phyloP scores from a whole-genome alignment of 1,140 invertebrate genomes.

The Cydia fagiglandana region DNA sequence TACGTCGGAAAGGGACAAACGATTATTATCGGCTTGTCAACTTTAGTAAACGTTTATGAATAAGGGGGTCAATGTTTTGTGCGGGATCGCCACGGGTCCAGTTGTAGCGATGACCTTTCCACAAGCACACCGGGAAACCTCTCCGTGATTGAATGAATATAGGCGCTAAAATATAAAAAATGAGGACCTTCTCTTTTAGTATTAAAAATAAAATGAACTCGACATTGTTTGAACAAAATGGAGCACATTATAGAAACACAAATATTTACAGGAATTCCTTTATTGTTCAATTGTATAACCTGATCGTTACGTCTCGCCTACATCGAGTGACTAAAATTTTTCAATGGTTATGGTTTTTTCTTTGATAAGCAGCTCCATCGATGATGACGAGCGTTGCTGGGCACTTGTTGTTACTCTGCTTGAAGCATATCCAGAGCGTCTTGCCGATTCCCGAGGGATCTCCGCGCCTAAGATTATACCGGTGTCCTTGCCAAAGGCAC shows the following conservation, averaged over 20 bases:
- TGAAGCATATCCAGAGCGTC: neutral
- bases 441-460: neutral
- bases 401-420: neutral
- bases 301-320: neutral
- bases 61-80: too few relatives aligned
- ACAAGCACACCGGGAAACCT: slow-evolving; percentile 6
- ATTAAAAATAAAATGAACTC: too few relatives aligned
- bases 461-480: neutral
- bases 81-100: neutral
- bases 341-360: slow-evolving; percentile 2
- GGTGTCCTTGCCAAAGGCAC: slow-evolving; percentile 18
- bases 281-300: too few relatives aligned
- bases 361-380: neutral
- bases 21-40: too few relatives aligned
- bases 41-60: too few relatives aligned
- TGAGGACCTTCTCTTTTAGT: too few relatives aligned
- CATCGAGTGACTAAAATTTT: neutral
- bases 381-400: neutral
- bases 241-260: neutral
- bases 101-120: neutral
- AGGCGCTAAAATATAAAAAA: neutral
- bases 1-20: too few relatives aligned
- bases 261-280: too few relatives aligned
- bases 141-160: neutral
- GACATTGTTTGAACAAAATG: neutral